Percentiles rank a stretch among this genome's conserved stretches.
These are phyloP conservation scores for Torymus auratus DNA, from an alignment of 2,888 invertebrate species.

Conservation along the genomic window DNA sequence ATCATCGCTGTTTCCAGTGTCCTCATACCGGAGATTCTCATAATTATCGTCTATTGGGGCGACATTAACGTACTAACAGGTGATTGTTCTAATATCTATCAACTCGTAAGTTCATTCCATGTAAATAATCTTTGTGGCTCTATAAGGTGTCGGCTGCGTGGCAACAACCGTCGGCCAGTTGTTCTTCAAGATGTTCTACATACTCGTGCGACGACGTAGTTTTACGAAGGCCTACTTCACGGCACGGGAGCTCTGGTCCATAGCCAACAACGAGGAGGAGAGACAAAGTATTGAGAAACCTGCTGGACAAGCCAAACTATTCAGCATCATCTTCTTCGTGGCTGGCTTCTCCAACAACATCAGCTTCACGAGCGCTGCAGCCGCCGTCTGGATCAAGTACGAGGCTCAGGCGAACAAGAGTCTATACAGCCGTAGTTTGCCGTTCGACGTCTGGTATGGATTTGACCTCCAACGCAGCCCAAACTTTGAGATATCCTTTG, in stretches of 20 bases:
- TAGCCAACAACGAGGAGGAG: neutral
- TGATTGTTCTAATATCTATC: neutral
- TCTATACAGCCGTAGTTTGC: neutral
- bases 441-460: neutral
- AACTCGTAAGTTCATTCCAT: too few relatives aligned
- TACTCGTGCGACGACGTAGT: conserved; percentile 46
- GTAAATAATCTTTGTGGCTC: neutral
- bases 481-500: neutral
- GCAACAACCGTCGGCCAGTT: conserved; percentile 52
- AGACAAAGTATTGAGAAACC: neutral
- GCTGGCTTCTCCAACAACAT: neutral
- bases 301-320: neutral
- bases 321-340: neutral
- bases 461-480: neutral
- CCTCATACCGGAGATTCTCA: neutral
- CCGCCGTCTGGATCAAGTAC: neutral
- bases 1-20: neutral
- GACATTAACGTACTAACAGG: neutral
- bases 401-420: neutral
- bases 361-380: neutral
- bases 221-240: neutral
- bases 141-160: conserved; percentile 58
- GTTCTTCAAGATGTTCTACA: conserved; percentile 60
- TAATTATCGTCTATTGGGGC: neutral
- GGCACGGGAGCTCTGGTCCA: neutral